Percentiles rank a stretch among this genome's conserved stretches.
Conservation (phyloP, 1,140 invertebrate species). For the Drosophila equinoxialis region DNA sequence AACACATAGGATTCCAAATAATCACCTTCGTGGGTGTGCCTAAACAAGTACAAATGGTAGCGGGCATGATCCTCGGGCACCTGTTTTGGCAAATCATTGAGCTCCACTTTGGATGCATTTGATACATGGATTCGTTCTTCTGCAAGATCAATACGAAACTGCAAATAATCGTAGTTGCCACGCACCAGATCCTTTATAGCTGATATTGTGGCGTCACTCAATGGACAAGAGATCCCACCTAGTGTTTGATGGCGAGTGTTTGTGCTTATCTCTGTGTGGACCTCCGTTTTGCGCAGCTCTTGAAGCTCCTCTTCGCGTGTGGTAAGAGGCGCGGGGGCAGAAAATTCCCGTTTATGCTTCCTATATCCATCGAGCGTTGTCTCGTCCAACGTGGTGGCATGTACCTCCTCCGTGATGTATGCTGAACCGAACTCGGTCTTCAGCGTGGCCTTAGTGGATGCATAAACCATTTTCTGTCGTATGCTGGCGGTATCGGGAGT, state of each 20-base stretch:
- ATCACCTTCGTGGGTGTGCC: conserved; percentile 96
- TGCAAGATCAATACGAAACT: conserved; percentile 88
- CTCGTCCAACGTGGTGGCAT: conserved; percentile 87
- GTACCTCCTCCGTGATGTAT: conserved; percentile 90
- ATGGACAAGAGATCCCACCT: conserved; percentile 95
- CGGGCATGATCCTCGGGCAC: conserved; percentile 93
- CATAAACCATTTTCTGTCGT: conserved; percentile 99
- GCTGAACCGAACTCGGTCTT: conserved; percentile 96
- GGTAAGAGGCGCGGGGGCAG: conserved; percentile 94
- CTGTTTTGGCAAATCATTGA: conserved; percentile 88
- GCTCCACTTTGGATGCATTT: conserved; percentile 85
- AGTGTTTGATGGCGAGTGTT: conserved; percentile 95
- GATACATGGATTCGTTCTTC: conserved; percentile 85
- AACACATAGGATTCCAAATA: conserved; percentile 95
- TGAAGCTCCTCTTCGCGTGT: conserved; percentile 94
- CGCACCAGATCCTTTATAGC: conserved; percentile 88
- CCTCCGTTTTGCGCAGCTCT: conserved; percentile 90
- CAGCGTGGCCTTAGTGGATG: conserved; percentile 98
- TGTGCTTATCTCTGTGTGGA: conserved; percentile 90
- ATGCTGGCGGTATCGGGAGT: conserved; percentile 95
- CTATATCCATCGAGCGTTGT: conserved; percentile 92
- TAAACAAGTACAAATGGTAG: conserved; percentile 96
- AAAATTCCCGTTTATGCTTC: conserved; percentile 89
- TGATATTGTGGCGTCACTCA: conserved; percentile 91
- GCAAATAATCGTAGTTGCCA: conserved; percentile 89